phyloP scores from a whole-genome alignment of 2,888 invertebrate species.

The Oxystoma pomonae region DNA sequence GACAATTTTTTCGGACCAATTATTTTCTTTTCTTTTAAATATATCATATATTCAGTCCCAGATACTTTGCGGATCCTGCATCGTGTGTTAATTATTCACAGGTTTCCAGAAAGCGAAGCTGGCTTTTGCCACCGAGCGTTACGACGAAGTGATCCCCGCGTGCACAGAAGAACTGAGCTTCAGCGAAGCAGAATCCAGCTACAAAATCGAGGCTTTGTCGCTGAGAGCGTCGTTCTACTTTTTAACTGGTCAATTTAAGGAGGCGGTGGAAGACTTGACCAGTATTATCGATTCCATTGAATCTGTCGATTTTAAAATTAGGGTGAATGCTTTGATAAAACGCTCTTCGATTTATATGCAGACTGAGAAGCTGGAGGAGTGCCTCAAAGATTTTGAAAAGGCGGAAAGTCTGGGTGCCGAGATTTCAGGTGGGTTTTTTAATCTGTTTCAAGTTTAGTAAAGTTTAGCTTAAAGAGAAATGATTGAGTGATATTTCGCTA shows the following conservation, averaged over 20 bases:
- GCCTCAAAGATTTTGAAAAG: conserved; percentile 72
- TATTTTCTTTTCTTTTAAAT: too few species aligned
- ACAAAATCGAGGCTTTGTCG: conserved; percentile 68
- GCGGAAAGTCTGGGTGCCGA: conserved; percentile 75
- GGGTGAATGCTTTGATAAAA: conserved; percentile 84
- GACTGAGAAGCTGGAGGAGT: conserved; percentile 66
- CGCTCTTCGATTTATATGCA: conserved; percentile 82
- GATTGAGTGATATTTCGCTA: too few species aligned
- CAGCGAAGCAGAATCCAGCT: conserved; percentile 56
- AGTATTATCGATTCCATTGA: conserved; percentile 63
- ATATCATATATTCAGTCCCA: too few species aligned
- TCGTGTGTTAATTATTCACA: too few species aligned
- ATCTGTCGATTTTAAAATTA: conserved; percentile 56
- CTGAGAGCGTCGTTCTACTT: conserved; percentile 81
- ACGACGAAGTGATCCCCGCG: conserved; percentile 71
- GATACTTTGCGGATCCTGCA: too few species aligned
- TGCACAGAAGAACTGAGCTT: conserved; percentile 75
- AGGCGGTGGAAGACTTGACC: conserved; percentile 68
- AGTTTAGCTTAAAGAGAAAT: too few species aligned
- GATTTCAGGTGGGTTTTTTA: conserved; percentile 48
- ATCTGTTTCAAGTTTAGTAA: too few species aligned
- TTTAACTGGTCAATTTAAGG: conserved; percentile 69
- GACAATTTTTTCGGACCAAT: too few species aligned
- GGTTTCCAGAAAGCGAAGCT: conserved; percentile 70
- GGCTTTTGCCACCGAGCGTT: conserved; percentile 66